Base-by-base conservation (phyloP, 1,140 invertebrate species). In the Luehdorfia chinensis region DNA sequence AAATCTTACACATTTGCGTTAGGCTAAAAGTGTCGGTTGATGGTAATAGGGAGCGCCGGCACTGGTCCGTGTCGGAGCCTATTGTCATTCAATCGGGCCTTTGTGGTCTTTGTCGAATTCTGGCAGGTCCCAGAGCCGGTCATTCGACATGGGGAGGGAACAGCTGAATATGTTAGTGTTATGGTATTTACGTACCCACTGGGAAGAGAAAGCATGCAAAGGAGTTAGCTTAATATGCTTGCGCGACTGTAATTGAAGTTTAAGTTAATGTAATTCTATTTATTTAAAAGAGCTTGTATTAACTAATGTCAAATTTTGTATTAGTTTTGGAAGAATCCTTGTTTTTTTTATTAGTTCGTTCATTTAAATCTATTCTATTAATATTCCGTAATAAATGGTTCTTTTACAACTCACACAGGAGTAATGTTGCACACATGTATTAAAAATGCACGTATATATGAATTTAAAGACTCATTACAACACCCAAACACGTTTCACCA, bases 51-150 rank as follows among this genome's bases (percentile, higher is more conserved):
- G 50, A 58, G 55, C 49, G 50, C 30, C 45, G 53, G 51, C 69
- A 61, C 54, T 68, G 66, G 66, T 71, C 65, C 74, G 59, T 65
- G 55, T 45, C 63, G 37, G 18, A 57, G 50, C 53, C 62, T 65
- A 77, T 80, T 80, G 76, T 80, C 66, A 80, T 77, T 74, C 74
- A 77, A 80, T 77, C 72, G 65, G 44, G 51, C 50, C 59, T 72
- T 77, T 74, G 66, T 74, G 57, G 60, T 50, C 59, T 75, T 74
- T 72, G 68, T 67, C 50, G 65, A 56, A 55, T 46, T 44, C 67
- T 34, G 57, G 36, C 41, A 41, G 45, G 55, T 50, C 49, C 47
- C 31, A 16, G 43, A 37, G n/a, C n/a, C n/a, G 54, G 31, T 47
- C 62, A 59, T 57, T 63, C 54, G 48, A 51, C 55, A 62, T 56